Evolutionary conservation across 2,113 vertebrate species (phyloP).

Genomic region (Syngnathus floridae): DNA sequence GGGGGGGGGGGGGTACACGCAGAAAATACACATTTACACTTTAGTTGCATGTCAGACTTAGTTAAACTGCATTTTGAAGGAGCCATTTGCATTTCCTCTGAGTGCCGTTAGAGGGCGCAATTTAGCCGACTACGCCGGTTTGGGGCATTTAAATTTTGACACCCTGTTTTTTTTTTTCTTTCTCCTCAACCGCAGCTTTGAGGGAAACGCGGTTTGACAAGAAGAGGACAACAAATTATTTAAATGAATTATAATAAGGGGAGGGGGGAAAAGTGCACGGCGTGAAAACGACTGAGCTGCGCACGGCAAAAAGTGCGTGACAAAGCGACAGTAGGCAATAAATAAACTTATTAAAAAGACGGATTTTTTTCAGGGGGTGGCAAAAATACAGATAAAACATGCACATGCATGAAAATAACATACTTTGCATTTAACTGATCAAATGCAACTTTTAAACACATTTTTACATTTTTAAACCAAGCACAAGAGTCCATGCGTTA

Average conservation of each 20-base stretch:
- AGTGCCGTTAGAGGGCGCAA: constrained; percentile 60
- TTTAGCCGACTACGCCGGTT: constrained; percentile 50
- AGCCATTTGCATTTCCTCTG: background rate
- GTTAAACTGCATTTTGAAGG: background rate
- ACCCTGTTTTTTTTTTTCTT: constrained; percentile 1
- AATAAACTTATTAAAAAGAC: background rate
- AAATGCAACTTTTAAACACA: background rate
- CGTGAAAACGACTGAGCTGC: background rate
- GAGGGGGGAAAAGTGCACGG: background rate
- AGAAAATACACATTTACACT: background rate
- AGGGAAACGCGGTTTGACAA: constrained; percentile 22
- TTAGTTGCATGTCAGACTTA: constrained; percentile 14
- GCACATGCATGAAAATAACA: background rate
- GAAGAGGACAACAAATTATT: constrained; percentile 14
- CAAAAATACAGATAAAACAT: background rate
- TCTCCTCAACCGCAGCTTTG: constrained; percentile 10
- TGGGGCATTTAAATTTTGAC: constrained; percentile 37
- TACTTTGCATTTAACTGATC: background rate
- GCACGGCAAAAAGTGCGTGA: background rate
- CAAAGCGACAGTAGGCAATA: background rate
- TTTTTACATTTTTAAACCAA: background rate
- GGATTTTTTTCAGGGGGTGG: background rate
- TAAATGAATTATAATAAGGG: background rate
- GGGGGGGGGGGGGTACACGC: background rate
- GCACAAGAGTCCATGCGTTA: background rate